These are phyloP conservation scores for Galerucella nymphaeae DNA, from an alignment of 2,888 invertebrate genomes.

Conservation along the genomic window DNA sequence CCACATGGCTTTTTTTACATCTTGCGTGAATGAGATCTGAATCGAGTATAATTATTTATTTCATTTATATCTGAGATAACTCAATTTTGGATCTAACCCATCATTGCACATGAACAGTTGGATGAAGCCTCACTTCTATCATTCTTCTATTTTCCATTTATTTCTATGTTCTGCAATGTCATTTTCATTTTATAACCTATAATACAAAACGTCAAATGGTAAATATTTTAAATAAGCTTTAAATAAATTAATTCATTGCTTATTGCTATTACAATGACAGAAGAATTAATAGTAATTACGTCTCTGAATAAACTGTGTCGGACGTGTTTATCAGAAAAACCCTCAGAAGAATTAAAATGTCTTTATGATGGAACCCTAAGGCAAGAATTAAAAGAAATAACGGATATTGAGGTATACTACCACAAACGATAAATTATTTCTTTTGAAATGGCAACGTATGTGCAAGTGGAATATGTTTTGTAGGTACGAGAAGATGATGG, in stretches of 20 bases:
- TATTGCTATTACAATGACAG: conserved; percentile 27
- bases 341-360: conserved; percentile 53
- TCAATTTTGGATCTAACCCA: too few relatives aligned
- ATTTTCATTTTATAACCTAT: too few relatives aligned
- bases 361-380: conserved; percentile 55
- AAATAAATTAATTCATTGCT: not conserved
- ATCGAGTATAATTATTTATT: not conserved
- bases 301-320: conserved; percentile 58
- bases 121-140: too few relatives aligned
- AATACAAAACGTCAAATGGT: too few relatives aligned
- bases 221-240: not conserved
- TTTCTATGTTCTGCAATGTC: too few relatives aligned
- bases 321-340: conserved; percentile 58
- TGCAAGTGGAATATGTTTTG: conserved; percentile 29
- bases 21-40: too few relatives aligned
- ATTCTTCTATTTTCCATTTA: too few relatives aligned
- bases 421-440: not conserved
- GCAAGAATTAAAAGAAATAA: conserved; percentile 50
- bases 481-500: conserved; percentile 56
- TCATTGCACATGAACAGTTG: too few relatives aligned
- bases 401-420: conserved; percentile 50
- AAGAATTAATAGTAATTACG: conserved; percentile 42
- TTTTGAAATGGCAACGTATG: not conserved
- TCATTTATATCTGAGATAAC: not conserved
- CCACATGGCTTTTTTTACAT: too few relatives aligned